Evolutionary conservation across 2,797 vertebrate genomes (phyloP), one percentile per base, ranked within the genome.

Genomic region (Periparus ater): DNA sequence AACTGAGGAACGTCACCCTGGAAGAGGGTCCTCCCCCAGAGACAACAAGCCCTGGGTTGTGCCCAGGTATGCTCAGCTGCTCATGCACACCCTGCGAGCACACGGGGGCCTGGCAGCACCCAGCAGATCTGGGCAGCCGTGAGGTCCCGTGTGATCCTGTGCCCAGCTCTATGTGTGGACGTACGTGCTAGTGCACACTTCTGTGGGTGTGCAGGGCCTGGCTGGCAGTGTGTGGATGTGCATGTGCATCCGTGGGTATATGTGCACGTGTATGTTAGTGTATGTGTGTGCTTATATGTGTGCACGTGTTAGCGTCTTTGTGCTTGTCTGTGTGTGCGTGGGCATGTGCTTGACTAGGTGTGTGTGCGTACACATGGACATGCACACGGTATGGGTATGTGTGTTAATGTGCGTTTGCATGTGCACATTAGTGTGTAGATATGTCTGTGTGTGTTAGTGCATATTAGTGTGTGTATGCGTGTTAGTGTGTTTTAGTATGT

Each of bases 91-190:
- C 38, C 23, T n/a, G 51, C 6, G 5, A 18, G 32, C 16, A 29
- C 36, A n/a, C 6, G 17, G 21, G 14, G 26, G 7, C 15, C 55
- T 4, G 7, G 50, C 60, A 51, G 71, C 54, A 25, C 44, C 30
- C 9, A 0, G 9, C 0, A 3, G 57, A 23, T 27, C 22, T 38
- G 48, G 55, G 57, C 11, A 25, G 21, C 2, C 0, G 3, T 6
- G 11, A 14, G 62, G 51, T 20, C 36, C 8, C 2, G 0, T 0
- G 13, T 13, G 45, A 29, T 30, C 27, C 45, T 44, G 45, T 29
- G 57, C 51, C 50, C 44, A 5, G 19, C 29, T 32, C n/a, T 40
- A 1, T 15, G 18, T 30, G 34, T 7, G 45, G 8, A 3, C 18
- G 2, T 11, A 5, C 3, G 27, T 30, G 62, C 19, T 11, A 2